Percentiles rank a stretch among this genome's conserved stretches.
Evolutionary conservation across 2,888 invertebrate genomes (phyloP).

Genomic region (Capitulum mitella): DNA sequence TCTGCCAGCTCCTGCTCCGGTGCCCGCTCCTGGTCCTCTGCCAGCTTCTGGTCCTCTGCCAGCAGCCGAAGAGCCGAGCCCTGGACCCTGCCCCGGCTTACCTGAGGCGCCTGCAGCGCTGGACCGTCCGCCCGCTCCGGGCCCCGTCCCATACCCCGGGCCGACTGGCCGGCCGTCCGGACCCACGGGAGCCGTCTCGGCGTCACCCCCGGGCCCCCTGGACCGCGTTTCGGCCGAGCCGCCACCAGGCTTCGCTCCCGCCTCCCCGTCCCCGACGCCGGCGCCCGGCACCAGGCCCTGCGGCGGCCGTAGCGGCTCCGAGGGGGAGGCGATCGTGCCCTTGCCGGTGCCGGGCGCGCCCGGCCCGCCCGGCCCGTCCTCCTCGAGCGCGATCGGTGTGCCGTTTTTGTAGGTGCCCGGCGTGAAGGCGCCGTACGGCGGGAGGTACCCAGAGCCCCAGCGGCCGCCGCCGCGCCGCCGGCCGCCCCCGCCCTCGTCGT

Average conservation of each 20-base stretch:
- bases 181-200: too few relatives aligned
- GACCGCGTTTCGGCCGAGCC: too few relatives aligned
- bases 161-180: too few relatives aligned
- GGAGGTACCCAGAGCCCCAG: background rate
- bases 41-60: too few relatives aligned
- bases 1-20: background rate
- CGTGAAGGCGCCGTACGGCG: background rate
- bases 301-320: background rate
- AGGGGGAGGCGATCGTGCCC: background rate
- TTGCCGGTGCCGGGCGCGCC: background rate
- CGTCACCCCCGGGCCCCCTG: too few relatives aligned
- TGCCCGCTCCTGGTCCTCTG: background rate
- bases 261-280: too few relatives aligned
- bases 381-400: background rate
- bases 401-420: background rate
- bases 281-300: background rate
- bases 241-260: too few relatives aligned
- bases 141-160: too few relatives aligned
- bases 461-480: background rate
- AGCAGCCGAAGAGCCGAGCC: too few relatives aligned
- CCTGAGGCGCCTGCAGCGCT: too few relatives aligned
- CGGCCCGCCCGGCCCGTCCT: background rate
- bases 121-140: too few relatives aligned
- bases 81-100: too few relatives aligned
- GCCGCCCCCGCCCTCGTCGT: background rate